Base-by-base conservation (phyloP, 2,797 vertebrate species). In the Semotilus atromaculatus region DNA sequence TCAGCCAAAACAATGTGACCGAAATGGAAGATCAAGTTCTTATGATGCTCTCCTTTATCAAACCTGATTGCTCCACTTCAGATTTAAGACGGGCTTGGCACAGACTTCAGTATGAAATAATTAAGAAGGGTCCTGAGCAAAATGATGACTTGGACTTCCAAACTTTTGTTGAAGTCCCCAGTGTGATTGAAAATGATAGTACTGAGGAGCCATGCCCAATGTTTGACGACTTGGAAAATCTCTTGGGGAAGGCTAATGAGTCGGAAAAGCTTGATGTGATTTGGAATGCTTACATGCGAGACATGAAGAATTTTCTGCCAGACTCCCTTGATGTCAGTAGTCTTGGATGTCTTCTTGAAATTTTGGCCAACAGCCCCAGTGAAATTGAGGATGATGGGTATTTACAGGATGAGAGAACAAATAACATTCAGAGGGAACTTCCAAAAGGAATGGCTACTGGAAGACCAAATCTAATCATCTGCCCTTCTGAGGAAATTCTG, bases 31-130 rank as follows among this genome's bases (percentile, higher is more conserved):
- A 45, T 0, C 96, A 93, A 93, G 95, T 95, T 75, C 93, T 99
- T 66, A 96, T 95, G 91, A 97, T 99, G 97, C 94, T 99, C 0
- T 97, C 97, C 0, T 97, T 99, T 84, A 89, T 99, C 77, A 97
- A 94, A 80, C 88, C 85, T 0, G 72, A 92, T 86, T 99, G 97
- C 90, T 94, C 90, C 1, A 23, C 77, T 1, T 1, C 9, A 36
- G 95, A 97, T 9, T n/a, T 96, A 68, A 88, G 88, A 0, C 0
- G 83, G 23, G 91, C 93, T 9, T 93, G 93, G 93, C 94, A 95
- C 75, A 21, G 5, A 21, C 92, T 95, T 66, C 94, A 93, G 86
- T 95, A 96, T 89, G 91, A 95, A 86, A 88, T 93, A 45, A 92
- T 95, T 48, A 94, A 79, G 43, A 90, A 90, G 73, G 87, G 91